Percentiles rank a stretch among this genome's conserved stretches.
These are phyloP conservation scores for Penelope pileata DNA, from an alignment of 2,113 vertebrate species.

Conservation along the genomic window DNA sequence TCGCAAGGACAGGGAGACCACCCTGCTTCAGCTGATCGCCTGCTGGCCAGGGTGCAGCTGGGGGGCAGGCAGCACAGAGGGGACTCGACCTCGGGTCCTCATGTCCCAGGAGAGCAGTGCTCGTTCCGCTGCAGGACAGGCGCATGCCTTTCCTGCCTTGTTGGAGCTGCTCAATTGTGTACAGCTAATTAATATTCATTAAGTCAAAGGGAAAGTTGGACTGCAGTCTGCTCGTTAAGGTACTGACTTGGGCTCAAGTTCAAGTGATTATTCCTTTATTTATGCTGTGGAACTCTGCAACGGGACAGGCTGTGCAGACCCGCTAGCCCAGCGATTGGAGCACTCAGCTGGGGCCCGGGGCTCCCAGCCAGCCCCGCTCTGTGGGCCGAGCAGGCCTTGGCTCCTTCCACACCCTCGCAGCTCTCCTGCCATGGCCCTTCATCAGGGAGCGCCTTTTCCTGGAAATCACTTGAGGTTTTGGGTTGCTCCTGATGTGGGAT, in stretches of 20 bases:
- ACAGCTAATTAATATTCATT: slow-evolving; percentile 62
- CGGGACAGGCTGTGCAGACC: slow-evolving; percentile 17
- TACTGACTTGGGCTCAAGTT: slow-evolving; percentile 19
- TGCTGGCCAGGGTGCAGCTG: neutral
- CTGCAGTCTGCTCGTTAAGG: slow-evolving; percentile 39
- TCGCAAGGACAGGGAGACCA: slow-evolving; percentile 44
- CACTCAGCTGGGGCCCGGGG: slow-evolving; percentile 11
- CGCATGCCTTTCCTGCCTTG: neutral
- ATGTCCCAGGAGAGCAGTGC: neutral
- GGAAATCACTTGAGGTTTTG: neutral
- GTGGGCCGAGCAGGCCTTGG: neutral
- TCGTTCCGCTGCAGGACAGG: neutral
- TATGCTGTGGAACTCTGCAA: neutral
- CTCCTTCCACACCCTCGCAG: neutral
- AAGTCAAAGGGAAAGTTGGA: slow-evolving; percentile 57
- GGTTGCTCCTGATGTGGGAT: neutral
- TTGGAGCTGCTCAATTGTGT: slow-evolving; percentile 42
- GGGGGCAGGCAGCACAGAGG: neutral
- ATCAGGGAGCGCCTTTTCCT: neutral
- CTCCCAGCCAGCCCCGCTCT: neutral
- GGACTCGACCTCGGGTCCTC: neutral
- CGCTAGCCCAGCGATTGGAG: fast-evolving
- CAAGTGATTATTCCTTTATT: slow-evolving; percentile 56
- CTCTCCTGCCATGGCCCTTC: neutral
- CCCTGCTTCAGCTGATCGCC: neutral